Percentiles rank a stretch among this genome's conserved stretches.
phyloP scores from a whole-genome alignment of 1,140 invertebrate species.

The Planococcus citri region DNA sequence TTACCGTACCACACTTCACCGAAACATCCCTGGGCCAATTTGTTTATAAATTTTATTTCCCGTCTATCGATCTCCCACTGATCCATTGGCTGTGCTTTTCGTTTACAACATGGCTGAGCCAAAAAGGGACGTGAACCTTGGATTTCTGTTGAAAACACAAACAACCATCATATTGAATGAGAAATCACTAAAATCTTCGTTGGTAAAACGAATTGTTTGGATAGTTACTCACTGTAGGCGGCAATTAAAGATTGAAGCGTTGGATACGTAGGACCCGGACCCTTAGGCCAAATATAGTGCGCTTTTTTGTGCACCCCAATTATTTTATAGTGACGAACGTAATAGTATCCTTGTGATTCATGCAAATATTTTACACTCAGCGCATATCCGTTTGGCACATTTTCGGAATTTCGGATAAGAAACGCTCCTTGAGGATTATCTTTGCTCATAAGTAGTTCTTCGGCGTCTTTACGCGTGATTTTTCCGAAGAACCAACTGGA shows the following conservation, averaged over 20 bases:
- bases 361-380: constrained; percentile 94
- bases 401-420: constrained; percentile 84
- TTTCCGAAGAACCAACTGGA: constrained; percentile 98
- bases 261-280: constrained; percentile 83
- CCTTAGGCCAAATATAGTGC: constrained; percentile 91
- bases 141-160: constrained; percentile 47
- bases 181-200: background rate
- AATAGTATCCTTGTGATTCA: constrained; percentile 72
- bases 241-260: constrained; percentile 79
- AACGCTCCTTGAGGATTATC: constrained; percentile 93
- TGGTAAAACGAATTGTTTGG: background rate
- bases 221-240: constrained; percentile 70
- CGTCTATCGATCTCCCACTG: constrained; percentile 90
- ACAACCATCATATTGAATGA: background rate
- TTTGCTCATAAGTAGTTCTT: constrained; percentile 78
- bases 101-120: constrained; percentile 80
- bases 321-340: constrained; percentile 97
- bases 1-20: constrained; percentile 93
- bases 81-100: constrained; percentile 82
- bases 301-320: constrained; percentile 89
- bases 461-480: constrained; percentile 89
- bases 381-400: constrained; percentile 85
- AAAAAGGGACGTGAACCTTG: constrained; percentile 89
- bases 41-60: constrained; percentile 73
- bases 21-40: constrained; percentile 92